Evolutionary conservation across 2,888 invertebrate genomes (phyloP).

Genomic region (Phymatocera aterrima): DNA sequence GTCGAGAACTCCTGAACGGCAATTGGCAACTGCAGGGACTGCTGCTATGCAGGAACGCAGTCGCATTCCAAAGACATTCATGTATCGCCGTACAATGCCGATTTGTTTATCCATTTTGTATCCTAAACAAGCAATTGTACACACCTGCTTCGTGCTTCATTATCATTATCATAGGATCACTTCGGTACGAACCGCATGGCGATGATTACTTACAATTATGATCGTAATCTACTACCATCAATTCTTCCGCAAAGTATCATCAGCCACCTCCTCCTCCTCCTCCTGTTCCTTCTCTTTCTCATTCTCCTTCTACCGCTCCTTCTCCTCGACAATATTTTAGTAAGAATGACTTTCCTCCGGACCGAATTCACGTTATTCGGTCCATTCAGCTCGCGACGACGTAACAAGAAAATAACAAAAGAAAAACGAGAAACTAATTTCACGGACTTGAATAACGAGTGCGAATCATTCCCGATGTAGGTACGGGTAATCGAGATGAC

Average conservation of each 20-base stretch:
- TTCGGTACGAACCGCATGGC: background rate
- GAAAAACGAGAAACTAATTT: background rate
- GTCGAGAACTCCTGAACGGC: slow-evolving; percentile 19
- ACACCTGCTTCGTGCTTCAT: background rate
- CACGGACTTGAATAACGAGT: background rate
- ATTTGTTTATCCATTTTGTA: background rate
- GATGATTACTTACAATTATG: background rate
- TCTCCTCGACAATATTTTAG: too few relatives aligned
- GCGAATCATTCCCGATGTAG: background rate
- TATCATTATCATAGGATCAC: background rate
- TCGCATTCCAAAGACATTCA: slow-evolving; percentile 28
- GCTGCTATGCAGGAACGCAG: background rate
- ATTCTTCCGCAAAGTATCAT: background rate
- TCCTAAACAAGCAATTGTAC: background rate
- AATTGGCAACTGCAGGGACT: slow-evolving; percentile 15
- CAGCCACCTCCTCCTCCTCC: background rate
- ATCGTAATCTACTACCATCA: background rate
- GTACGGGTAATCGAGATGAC: background rate
- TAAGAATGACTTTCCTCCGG: too few relatives aligned
- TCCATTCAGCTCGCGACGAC: too few relatives aligned
- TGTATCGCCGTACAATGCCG: background rate
- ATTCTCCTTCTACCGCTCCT: background rate
- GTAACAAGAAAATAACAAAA: too few relatives aligned
- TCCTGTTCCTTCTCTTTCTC: background rate
- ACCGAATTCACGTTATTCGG: too few relatives aligned